A percentile compares a stretch with the other conserved stretches of the same genome.
phyloP scores from a whole-genome alignment of 2,797 vertebrate genomes.

The Lagocephalus sceleratus region DNA sequence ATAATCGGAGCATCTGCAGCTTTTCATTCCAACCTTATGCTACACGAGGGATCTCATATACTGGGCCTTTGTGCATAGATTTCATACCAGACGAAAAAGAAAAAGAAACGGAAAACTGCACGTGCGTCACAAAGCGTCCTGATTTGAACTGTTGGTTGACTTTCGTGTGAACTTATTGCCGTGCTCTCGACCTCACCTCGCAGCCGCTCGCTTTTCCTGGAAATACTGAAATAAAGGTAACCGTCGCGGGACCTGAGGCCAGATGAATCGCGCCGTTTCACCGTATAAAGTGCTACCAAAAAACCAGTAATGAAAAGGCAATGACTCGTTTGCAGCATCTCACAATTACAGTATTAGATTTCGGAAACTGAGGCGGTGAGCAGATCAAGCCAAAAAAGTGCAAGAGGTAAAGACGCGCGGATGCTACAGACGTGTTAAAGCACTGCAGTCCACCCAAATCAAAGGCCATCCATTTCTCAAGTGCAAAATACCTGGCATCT shows the following conservation, averaged over 20 bases:
- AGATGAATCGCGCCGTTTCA: not conserved
- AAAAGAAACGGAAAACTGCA: conserved; percentile 15
- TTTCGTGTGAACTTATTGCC: not conserved
- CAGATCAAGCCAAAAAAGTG: conserved; percentile 17
- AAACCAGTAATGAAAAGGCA: not conserved
- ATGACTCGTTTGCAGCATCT: conserved; percentile 6
- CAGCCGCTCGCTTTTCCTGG: not conserved
- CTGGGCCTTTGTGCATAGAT: conserved; percentile 38
- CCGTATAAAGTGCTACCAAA: not conserved
- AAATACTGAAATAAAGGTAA: not conserved
- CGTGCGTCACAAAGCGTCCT: conserved; percentile 4
- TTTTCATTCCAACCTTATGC: conserved; percentile 24
- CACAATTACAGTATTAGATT: not conserved
- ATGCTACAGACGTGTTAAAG: conserved; percentile 1
- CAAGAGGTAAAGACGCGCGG: conserved; percentile 21
- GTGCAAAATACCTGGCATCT: conserved; percentile 14
- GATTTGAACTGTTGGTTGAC: not conserved
- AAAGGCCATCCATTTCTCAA: conserved; percentile 19
- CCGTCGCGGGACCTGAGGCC: not conserved
- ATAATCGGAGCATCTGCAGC: conserved; percentile 22
- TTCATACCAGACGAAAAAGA: conserved; percentile 18
- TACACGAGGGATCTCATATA: conserved; percentile 15
- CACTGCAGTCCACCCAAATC: conserved; percentile 6
- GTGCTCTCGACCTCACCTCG: not conserved
- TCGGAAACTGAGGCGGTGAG: conserved; percentile 3